Percentiles rank a stretch among this genome's conserved stretches.
phyloP scores from a whole-genome alignment of 2,888 invertebrate genomes.

The Hyles lineata region DNA sequence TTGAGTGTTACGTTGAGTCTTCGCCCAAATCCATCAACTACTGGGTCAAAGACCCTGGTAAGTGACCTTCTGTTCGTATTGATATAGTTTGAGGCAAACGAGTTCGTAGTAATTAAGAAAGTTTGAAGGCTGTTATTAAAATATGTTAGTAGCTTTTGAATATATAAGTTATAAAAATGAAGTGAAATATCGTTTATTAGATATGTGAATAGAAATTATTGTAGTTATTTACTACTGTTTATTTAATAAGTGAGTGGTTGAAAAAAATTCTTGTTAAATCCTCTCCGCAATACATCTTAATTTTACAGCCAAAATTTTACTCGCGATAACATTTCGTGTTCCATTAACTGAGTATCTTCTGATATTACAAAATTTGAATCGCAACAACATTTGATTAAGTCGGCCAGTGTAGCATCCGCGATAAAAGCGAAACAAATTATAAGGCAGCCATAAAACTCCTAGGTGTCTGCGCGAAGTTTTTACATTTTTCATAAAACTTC shows the following conservation, averaged over 20 bases:
- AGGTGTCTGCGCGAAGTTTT: constrained; percentile 81
- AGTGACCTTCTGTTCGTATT: constrained; percentile 43
- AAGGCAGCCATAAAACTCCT: constrained; percentile 80
- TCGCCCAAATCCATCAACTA: constrained; percentile 95
- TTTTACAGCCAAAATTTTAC: background rate
- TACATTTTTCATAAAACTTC: constrained; percentile 84
- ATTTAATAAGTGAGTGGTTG: background rate
- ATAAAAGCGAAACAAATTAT: constrained; percentile 82
- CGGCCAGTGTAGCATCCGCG: constrained; percentile 61
- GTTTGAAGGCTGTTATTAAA: too few species aligned
- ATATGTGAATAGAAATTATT: too few species aligned
- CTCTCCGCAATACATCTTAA: constrained; percentile 19
- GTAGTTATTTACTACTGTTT: too few species aligned
- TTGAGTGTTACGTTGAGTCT: constrained; percentile 95
- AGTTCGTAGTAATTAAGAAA: too few species aligned
- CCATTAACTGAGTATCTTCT: constrained; percentile 21
- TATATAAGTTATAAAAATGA: too few species aligned
- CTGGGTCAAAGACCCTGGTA: constrained; percentile 92
- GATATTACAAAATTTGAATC: constrained; percentile 44
- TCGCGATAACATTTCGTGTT: constrained; percentile 27
- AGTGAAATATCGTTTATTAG: too few species aligned
- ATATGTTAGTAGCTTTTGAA: too few species aligned
- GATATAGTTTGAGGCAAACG: background rate
- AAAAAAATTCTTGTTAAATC: constrained; percentile 32
- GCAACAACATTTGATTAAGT: constrained; percentile 66